Percentiles rank a stretch among this genome's conserved stretches.
Conservation (phyloP, 1,140 invertebrate genomes). For the Dendrolimus punctatus region DNA sequence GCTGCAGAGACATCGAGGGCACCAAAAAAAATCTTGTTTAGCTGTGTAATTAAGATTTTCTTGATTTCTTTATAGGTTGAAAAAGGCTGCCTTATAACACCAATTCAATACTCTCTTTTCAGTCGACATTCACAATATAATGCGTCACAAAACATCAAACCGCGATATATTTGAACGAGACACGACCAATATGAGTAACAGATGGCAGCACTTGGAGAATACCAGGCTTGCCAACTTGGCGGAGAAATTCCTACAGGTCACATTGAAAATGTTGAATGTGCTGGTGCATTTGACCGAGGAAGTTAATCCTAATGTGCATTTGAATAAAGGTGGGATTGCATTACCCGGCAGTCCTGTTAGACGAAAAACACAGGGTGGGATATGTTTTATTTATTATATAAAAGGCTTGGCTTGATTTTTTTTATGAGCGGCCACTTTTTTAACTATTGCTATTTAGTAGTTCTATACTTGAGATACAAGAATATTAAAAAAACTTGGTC, state of each 20-base stretch:
- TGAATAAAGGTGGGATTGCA: conserved; percentile 69
- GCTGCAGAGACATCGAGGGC: too few relatives aligned
- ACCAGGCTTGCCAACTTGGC: conserved; percentile 54
- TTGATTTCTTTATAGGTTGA: too few relatives aligned
- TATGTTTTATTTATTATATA: neutral
- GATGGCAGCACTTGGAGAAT: conserved; percentile 74
- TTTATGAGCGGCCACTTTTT: too few relatives aligned
- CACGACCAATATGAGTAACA: conserved; percentile 30
- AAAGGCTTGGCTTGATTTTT: too few relatives aligned
- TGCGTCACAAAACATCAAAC: conserved; percentile 45
- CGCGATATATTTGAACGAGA: conserved; percentile 54
- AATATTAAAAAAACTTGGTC: too few relatives aligned
- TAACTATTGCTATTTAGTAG: too few relatives aligned
- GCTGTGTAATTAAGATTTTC: too few relatives aligned
- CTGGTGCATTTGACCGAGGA: conserved; percentile 86
- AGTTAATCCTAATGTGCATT: conserved; percentile 73
- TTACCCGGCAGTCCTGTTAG: conserved; percentile 71
- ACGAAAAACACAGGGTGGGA: conserved; percentile 52
- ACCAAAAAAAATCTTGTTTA: too few relatives aligned
- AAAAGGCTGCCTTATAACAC: too few relatives aligned
- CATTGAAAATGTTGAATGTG: conserved; percentile 81
- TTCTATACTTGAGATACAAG: too few relatives aligned
- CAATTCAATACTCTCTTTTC: conserved; percentile 13
- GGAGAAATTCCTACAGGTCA: conserved; percentile 79
- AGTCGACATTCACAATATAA: conserved; percentile 64